Base-by-base conservation (phyloP, 2,113 vertebrate genomes). In the Burhinus bistriatus region DNA sequence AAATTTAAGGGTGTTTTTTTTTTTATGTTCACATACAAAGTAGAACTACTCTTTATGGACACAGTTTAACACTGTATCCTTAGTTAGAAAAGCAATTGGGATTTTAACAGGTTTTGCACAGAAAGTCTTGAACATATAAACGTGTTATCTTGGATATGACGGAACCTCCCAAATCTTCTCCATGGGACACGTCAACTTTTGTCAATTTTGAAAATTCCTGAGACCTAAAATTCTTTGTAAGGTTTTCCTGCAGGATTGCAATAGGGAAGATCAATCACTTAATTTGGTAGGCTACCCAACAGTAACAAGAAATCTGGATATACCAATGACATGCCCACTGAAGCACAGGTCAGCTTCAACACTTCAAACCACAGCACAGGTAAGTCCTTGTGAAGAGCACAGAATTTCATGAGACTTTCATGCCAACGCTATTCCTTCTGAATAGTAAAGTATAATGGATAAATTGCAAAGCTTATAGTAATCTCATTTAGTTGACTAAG, bases 341-440 rank as follows among this genome's bases (percentile, higher is more conserved):
- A 72, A 61, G n/a, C 14, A 52, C 20, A 36, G 11, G 5, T 15
- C 42, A 78, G 16, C 42, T 78, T 47, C 44, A 77, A n/a, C 69
- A 11, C 5, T n/a, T 11, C n/a, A 54, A 72, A 34, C 15, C 29
- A 42, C 34, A 20, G 45, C 26, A 42, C 1, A 0, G 15, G 1
- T 9, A 66, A 54, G 34, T 27, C 26, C 34, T 34, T 30, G 13
- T 23, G 20, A 78, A 75, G 20, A 51, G 10, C 20, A 51, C 9
- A 29, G 21, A 70, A 45, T 62, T 66, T 36, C 58, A 38, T 5
- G 6, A 79, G 34, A 77, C 15, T 40, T 65, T 45, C 44, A 51
- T 14, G 20, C 5, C 40, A 66, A 10, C 0, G 0, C 36, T 51
- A 30, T 21, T 62, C 36, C 27, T 91, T 62, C 69, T 52, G 13